These are phyloP conservation scores for Aurelia sp. DNA, from an alignment of 30 jellyfish, hydroid and myxozoan species.

Conservation along the genomic window DNA sequence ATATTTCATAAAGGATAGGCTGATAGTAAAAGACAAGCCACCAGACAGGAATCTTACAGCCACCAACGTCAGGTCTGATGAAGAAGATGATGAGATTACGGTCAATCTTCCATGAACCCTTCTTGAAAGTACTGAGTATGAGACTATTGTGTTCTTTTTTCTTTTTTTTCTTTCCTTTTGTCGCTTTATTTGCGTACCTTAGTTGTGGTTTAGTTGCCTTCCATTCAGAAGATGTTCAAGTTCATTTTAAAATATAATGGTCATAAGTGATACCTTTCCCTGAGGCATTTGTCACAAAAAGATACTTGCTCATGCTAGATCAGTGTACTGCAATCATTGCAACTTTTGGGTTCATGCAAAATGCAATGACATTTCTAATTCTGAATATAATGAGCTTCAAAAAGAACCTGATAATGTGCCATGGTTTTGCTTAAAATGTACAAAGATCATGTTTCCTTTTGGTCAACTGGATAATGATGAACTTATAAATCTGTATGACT, in stretches of 20 bases:
- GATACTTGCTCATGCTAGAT: conserved; percentile 50
- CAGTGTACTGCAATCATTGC: conserved; percentile 54
- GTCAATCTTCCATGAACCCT: conserved; percentile 14
- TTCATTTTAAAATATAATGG: conserved; percentile 38
- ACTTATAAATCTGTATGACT: neutral
- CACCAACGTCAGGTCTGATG: conserved; percentile 36
- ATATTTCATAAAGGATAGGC: too few relatives aligned
- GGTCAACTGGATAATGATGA: neutral
- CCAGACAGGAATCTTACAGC: conserved; percentile 29
- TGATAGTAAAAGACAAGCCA: too few relatives aligned
- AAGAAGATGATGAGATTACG: conserved; percentile 7
- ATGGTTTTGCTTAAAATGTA: too few relatives aligned
- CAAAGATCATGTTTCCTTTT: neutral
- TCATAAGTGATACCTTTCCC: conserved; percentile 30
- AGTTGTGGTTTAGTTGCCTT: conserved; percentile 14
- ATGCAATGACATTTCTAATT: neutral
- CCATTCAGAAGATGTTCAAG: conserved; percentile 2
- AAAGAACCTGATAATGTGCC: too few relatives aligned
- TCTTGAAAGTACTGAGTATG: conserved; percentile 25
- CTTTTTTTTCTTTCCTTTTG: neutral
- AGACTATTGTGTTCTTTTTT: neutral
- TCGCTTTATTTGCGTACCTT: neutral
- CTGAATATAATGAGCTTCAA: too few relatives aligned
- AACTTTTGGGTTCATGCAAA: neutral
- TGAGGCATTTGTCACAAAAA: conserved; percentile 7